Evolutionary conservation across 2,113 vertebrate genomes (phyloP), one percentile per base, ranked within the genome.

Genomic region (Galemys pyrenaicus): DNA sequence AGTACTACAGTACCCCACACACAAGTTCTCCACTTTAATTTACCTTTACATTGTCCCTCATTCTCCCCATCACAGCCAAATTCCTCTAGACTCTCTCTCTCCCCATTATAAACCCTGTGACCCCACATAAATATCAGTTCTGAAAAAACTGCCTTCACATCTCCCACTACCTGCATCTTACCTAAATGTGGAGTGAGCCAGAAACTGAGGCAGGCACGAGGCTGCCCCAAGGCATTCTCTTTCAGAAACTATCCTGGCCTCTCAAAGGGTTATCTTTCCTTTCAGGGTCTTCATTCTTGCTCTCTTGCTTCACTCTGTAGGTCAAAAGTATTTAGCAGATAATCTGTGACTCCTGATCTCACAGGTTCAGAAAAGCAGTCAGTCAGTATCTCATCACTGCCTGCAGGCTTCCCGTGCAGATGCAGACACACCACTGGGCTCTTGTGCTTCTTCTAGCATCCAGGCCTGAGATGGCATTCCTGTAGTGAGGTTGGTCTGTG

Each of bases 281-380:
- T 79, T 44, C 65, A 71, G 74, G 93, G 82, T 37, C 60, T 74
- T 74, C 17, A 5, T 41, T 39, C 60, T 19, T 28, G 82, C 85
- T 68, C 65, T 70, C 46, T 77, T 24, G 26, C 56, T 58, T 30
- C 4, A 0, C 24, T 32, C 78, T 17, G 24, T 62, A 58, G 87
- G 87, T 67, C 79, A 44, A 24, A 84, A 28, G 77, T 35, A 2
- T 71, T 51, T 71, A 95, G 94, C 91, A 82, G 37, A n/a, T 65
- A 20, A 56, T 54, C 60, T 26, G 0, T 24, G 60, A 41, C 74
- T 54, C 96, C 87, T 83, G 83, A 79, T 49, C 74, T 58, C 41
- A n/a, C 92, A 71, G 70, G 87, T 71, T 89, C 64, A 65, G 83
- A 54, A 87, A 80, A 92, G 80, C 77, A 79, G 82, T 49, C 16